Percentiles rank a stretch among this genome's conserved stretches.
phyloP scores from a whole-genome alignment of 2,888 invertebrate species.

The Pristionchus fissidentatus region DNA sequence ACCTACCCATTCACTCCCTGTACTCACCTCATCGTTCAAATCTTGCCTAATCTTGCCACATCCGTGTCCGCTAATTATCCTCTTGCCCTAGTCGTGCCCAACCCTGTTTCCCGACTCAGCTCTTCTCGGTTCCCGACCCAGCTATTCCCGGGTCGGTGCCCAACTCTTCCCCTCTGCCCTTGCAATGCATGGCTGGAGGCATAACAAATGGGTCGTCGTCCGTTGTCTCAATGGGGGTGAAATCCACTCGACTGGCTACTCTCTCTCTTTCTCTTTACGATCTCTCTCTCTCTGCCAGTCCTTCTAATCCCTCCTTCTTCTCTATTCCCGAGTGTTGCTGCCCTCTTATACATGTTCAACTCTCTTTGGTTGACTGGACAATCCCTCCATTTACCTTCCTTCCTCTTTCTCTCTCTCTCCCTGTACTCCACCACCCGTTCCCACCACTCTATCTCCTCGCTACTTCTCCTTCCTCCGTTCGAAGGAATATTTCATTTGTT shows the following conservation, averaged over 20 bases:
- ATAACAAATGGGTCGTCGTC: constrained; percentile 39
- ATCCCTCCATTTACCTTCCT: constrained; percentile 1
- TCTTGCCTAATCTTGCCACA: neutral
- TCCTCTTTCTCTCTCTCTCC: neutral
- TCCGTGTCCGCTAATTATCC: neutral
- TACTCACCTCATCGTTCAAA: neutral
- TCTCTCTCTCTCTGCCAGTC: constrained; percentile 37
- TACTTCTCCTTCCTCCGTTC: neutral
- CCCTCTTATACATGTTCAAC: constrained; percentile 8
- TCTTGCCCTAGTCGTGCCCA: neutral
- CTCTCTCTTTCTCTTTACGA: constrained; percentile 32
- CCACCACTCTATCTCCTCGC: neutral
- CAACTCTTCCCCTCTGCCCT: constrained; percentile 3
- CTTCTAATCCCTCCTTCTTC: constrained; percentile 3
- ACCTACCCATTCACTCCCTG: constrained; percentile 44
- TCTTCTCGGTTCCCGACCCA: neutral
- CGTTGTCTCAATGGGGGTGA: constrained; percentile 23
- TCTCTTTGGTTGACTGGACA: constrained; percentile 30
- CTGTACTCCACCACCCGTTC: neutral
- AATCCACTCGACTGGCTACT: constrained; percentile 11
- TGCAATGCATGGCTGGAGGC: constrained; percentile 41
- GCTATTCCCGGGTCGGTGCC: neutral
- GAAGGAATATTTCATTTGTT: constrained; percentile 27
- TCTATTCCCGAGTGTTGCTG: constrained; percentile 20
- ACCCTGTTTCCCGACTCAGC: neutral